These are phyloP conservation scores for Bombus waltoni DNA, from an alignment of 1,140 invertebrate genomes.

Conservation along the genomic window DNA sequence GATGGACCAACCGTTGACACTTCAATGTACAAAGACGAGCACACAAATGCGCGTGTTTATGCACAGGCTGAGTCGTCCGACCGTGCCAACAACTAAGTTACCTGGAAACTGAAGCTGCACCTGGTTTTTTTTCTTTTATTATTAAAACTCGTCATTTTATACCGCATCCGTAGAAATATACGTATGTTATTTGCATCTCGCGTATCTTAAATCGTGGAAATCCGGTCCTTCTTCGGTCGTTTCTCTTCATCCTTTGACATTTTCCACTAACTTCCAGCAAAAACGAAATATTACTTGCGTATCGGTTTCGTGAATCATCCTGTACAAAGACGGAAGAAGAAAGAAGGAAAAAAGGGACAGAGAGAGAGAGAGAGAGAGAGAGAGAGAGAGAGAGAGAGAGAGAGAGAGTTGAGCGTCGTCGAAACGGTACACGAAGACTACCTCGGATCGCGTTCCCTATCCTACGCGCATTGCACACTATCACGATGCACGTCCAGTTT, in stretches of 20 bases:
- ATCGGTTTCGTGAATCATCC: background rate
- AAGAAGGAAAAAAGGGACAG: background rate
- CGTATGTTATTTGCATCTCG: no score
- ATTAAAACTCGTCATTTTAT: no score
- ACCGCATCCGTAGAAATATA: no score
- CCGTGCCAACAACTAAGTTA: accelerated
- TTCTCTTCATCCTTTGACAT: background rate
- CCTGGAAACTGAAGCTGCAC: no score
- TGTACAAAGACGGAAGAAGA: background rate
- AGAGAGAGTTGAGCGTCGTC: background rate
- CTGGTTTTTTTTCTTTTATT: no score
- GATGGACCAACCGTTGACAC: no score
- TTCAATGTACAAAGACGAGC: no score
- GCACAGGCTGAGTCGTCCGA: no score
- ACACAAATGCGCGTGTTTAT: no score
- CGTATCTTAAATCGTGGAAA: no score
- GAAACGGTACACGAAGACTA: conserved; percentile 1
- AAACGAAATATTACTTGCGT: no score
- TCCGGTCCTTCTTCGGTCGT: accelerated
- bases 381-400: background rate
- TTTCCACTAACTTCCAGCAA: no score
- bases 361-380: background rate
- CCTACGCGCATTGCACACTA: background rate
- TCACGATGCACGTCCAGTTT: conserved; percentile 20
- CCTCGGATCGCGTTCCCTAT: background rate